Conservation (phyloP, 2,113 vertebrate genomes). For the Myrmophylax atrothorax region DNA sequence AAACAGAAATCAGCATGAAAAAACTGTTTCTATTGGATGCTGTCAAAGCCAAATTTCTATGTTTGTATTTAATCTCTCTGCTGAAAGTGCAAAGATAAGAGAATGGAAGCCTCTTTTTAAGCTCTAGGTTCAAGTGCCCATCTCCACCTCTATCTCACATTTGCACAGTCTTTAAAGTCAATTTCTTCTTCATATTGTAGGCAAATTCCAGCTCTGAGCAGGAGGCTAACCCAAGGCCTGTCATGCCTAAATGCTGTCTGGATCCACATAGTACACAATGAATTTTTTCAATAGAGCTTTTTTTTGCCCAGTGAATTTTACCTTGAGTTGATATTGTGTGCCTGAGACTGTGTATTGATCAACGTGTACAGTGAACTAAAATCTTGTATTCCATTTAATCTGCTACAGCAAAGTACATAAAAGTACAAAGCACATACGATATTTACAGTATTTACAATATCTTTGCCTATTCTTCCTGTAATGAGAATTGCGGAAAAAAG, state of each 20-base stretch:
- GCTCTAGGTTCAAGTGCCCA: not conserved
- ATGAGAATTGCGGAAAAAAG: not conserved
- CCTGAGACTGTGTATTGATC: not conserved
- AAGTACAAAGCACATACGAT: not conserved
- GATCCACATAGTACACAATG: not conserved
- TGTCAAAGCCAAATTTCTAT: not conserved
- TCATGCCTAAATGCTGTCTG: not conserved
- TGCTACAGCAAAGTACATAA: not conserved
- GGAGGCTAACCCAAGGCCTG: not conserved
- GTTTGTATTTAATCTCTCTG: not conserved
- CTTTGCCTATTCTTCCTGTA: not conserved
- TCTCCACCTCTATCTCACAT: not conserved
- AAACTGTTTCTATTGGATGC: not conserved
- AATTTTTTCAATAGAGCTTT: not conserved
- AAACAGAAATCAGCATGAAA: not conserved
- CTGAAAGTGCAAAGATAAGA: not conserved
- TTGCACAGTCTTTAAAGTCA: not conserved
- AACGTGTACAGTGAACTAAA: not conserved
- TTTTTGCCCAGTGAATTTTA: not conserved
- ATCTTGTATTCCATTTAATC: not conserved
- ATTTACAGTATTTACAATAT: not conserved
- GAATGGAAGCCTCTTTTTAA: not conserved
- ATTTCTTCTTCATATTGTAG: not conserved
- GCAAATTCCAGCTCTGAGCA: not conserved
- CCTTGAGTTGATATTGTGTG: not conserved